Evolutionary conservation across 2,797 vertebrate genomes (phyloP).

Genomic region (Acrossocheilus wenchowensis): DNA sequence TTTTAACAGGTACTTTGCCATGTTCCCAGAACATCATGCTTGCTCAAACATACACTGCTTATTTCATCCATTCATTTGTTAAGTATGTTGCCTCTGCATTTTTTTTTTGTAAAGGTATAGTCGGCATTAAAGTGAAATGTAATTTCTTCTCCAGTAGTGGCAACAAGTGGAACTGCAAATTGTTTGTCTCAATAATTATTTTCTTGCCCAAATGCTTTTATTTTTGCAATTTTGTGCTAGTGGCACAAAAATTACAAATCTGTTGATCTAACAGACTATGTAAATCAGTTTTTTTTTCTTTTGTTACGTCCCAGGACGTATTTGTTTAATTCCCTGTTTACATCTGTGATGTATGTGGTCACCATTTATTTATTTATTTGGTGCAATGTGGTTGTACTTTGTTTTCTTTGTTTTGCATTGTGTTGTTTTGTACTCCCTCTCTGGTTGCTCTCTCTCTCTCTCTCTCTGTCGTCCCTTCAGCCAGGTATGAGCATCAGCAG

Average conservation of each 20-base stretch:
- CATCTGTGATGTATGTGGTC: no score
- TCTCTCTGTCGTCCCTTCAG: no score
- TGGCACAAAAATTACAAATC: not conserved
- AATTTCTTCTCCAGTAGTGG: not conserved
- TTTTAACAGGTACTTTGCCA: slow-evolving; percentile 49
- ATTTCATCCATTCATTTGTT: slow-evolving; percentile 4
- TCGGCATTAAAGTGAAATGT: not conserved
- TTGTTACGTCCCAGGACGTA: no score
- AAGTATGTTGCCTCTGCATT: not conserved
- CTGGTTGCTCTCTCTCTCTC: no score
- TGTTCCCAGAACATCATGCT: slow-evolving; percentile 39
- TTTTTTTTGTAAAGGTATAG: not conserved
- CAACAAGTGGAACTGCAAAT: not conserved
- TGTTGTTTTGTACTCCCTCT: no score
- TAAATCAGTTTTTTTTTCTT: not conserved
- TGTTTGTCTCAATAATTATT: not conserved
- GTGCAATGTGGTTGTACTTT: no score
- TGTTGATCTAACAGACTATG: not conserved
- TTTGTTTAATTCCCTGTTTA: no score
- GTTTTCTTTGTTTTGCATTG: no score
- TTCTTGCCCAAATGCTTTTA: no score
- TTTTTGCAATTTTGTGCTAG: not conserved
- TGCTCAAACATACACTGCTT: slow-evolving; percentile 33
- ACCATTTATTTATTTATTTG: no score
- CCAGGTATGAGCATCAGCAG: no score